phyloP scores from a whole-genome alignment of 2,113 vertebrate genomes.

The Indri indri region DNA sequence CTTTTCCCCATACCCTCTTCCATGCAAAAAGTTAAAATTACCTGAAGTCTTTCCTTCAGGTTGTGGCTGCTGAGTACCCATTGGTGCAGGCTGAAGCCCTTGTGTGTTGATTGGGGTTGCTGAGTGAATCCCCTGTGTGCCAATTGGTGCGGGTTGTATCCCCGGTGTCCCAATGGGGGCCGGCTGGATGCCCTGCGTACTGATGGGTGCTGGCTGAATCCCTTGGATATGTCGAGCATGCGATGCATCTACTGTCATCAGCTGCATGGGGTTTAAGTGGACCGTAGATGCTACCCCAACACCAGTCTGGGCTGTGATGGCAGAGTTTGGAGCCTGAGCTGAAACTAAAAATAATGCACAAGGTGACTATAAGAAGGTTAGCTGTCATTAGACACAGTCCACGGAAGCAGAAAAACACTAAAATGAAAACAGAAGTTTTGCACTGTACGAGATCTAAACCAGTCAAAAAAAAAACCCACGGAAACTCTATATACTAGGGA shows the following conservation, averaged over 20 bases:
- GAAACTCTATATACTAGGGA: not conserved
- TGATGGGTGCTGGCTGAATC: constrained; percentile 93
- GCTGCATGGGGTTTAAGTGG: constrained; percentile 97
- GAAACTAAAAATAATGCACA: constrained; percentile 85
- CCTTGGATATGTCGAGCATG: constrained; percentile 93
- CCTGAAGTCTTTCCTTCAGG: constrained; percentile 93
- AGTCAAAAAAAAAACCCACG: not conserved
- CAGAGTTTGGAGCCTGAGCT: constrained; percentile 95
- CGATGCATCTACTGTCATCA: constrained; percentile 94
- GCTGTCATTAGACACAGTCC: not conserved
- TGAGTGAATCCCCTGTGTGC: constrained; percentile 93
- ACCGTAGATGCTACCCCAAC: constrained; percentile 96
- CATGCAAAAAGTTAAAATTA: constrained; percentile 66
- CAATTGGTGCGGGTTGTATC: constrained; percentile 92
- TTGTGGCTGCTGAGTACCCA: constrained; percentile 87
- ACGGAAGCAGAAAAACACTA: not conserved
- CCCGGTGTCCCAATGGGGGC: constrained; percentile 92
- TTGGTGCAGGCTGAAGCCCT: constrained; percentile 91
- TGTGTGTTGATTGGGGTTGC: constrained; percentile 90
- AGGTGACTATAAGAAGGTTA: not conserved
- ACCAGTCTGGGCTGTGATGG: constrained; percentile 92
- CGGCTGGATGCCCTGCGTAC: constrained; percentile 94
- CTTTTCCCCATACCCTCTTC: not conserved
- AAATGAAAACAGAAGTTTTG: not conserved
- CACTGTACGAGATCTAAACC: not conserved